Conservation (phyloP, 2,113 vertebrate species). For the Camarhynchus parvulus region DNA sequence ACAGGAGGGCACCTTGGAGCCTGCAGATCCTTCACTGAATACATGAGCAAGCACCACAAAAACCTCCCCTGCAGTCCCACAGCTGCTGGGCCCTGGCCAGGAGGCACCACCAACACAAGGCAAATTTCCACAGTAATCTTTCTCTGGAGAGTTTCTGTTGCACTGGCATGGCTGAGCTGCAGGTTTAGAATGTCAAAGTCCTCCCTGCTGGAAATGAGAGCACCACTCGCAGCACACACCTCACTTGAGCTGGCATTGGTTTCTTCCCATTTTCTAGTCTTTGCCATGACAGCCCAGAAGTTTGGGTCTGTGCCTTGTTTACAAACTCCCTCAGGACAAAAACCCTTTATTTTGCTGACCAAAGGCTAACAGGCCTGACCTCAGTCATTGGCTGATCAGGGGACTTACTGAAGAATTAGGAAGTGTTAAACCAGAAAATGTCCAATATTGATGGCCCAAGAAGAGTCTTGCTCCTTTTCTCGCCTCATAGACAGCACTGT, state of each 20-base stretch:
- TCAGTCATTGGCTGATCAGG: not conserved
- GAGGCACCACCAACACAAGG: not conserved
- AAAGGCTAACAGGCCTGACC: not conserved
- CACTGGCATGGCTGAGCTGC: not conserved
- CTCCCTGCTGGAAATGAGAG: not conserved
- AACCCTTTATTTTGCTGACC: not conserved
- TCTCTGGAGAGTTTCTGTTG: not conserved
- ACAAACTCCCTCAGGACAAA: not conserved
- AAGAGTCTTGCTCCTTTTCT: not conserved
- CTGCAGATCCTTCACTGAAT: not conserved
- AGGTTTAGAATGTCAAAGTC: not conserved
- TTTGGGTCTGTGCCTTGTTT: not conserved
- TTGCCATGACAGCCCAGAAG: not conserved
- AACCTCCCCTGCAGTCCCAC: not conserved
- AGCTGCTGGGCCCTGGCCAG: not conserved
- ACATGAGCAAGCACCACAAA: not conserved
- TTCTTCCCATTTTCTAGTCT: not conserved
- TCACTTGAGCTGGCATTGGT: not conserved
- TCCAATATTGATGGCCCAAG: not conserved
- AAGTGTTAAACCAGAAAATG: not conserved
- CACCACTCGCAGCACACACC: not conserved
- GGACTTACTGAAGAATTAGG: not conserved
- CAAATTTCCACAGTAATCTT: not conserved
- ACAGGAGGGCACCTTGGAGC: not conserved
- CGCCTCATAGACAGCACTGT: not conserved